phyloP scores from a whole-genome alignment of 2,797 vertebrate genomes.

The Coregonus suidteri region DNA sequence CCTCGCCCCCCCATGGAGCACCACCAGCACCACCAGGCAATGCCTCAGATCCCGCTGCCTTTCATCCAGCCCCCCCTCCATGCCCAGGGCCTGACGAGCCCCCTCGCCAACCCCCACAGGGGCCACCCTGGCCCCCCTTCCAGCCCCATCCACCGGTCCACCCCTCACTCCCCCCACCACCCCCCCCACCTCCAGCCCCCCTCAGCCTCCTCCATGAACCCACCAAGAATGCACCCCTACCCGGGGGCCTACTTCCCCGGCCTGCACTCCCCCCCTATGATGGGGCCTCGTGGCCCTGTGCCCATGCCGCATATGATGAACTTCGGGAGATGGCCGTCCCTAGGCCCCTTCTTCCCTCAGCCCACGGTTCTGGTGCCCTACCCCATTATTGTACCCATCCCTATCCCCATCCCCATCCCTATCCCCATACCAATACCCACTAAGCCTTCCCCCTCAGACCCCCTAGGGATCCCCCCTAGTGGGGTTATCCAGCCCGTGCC shows the following conservation, averaged over 20 bases:
- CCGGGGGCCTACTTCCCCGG: conserved; percentile 88
- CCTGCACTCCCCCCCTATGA: conserved; percentile 88
- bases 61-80: conserved; percentile 91
- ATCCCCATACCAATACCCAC: conserved; percentile 89
- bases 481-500: conserved; percentile 83
- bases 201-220: conserved; percentile 67
- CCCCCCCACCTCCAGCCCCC: conserved; percentile 65
- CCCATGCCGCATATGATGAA: conserved; percentile 91
- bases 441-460: conserved; percentile 79
- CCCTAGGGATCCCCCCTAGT: conserved; percentile 84
- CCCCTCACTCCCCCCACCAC: conserved; percentile 65
- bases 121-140: conserved; percentile 81
- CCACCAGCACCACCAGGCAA: conserved; percentile 87
- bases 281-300: conserved; percentile 87
- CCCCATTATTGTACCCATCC: conserved; percentile 86
- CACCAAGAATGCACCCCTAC: conserved; percentile 86
- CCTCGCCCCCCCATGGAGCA: conserved; percentile 65
- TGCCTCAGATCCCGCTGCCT: conserved; percentile 88
- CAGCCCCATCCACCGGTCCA: conserved; percentile 89
- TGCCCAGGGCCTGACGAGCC: conserved; percentile 90
- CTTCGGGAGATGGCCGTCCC: conserved; percentile 86
- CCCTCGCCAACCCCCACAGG: conserved; percentile 77
- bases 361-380: conserved; percentile 94
- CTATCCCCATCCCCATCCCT: conserved; percentile 93
- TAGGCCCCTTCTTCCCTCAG: conserved; percentile 91